A percentile compares a stretch with the other conserved stretches of the same genome.
Conservation (phyloP, 2,797 vertebrate genomes). For the Holocentrus rufus region DNA sequence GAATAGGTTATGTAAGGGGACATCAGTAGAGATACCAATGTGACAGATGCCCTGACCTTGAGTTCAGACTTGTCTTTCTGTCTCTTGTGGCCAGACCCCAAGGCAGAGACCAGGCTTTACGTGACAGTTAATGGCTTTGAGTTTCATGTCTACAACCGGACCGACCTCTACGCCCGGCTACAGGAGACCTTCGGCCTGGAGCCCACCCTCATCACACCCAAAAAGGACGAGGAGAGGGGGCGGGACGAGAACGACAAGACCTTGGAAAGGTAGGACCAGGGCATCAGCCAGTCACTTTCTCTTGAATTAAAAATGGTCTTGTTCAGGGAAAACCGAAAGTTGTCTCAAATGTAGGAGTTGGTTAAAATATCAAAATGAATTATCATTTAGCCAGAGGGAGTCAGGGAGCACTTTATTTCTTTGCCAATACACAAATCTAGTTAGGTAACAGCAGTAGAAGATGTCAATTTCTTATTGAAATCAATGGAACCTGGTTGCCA, state of each 20-base stretch:
- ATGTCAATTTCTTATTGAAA: background rate
- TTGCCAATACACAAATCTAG: background rate
- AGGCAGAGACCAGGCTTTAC: constrained; percentile 96
- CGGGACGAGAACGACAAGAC: constrained; percentile 83
- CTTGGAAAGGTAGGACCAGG: constrained; percentile 85
- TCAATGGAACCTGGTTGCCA: constrained; percentile 1
- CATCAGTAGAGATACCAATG: too few relatives aligned
- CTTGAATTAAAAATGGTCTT: background rate
- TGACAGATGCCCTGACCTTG: too few relatives aligned
- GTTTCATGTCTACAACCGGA: constrained; percentile 98
- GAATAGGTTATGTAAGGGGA: too few relatives aligned
- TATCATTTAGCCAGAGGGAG: too few relatives aligned
- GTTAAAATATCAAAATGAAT: too few relatives aligned
- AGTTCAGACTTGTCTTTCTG: background rate
- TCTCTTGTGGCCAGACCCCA: constrained; percentile 86
- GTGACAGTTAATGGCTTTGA: constrained; percentile 98
- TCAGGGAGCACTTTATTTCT: background rate
- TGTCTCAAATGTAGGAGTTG: too few relatives aligned
- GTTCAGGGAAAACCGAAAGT: background rate
- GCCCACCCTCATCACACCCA: constrained; percentile 88
- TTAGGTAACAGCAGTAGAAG: background rate
- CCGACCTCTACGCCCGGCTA: constrained; percentile 91
- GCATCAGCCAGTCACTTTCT: background rate
- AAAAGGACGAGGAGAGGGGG: constrained; percentile 89
- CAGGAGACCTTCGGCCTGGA: constrained; percentile 98